Evolutionary conservation across 2,797 vertebrate species (phyloP), one percentile per base, ranked within the genome.

Genomic region (Neosilurus hyrtlii): DNA sequence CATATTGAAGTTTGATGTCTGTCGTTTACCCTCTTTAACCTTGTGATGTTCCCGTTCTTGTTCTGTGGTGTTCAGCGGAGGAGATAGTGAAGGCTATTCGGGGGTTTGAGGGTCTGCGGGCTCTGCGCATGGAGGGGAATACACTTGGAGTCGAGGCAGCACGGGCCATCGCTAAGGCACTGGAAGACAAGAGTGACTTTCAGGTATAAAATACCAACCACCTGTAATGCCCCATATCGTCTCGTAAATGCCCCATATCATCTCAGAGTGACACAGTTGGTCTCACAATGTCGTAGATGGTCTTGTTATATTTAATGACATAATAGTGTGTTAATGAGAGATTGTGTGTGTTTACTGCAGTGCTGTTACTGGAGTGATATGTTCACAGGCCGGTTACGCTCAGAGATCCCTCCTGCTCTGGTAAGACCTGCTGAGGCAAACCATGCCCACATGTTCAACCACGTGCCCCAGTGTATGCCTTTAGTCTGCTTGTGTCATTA

Each of bases 321-420:
- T 43, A 43, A 43, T 43, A 43, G 20, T 52, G n/a, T 74, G 66
- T 18, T 22, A 35, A 49, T 62, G 37, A 63, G 43, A 65, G 9
- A 70, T 26, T 43, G 11, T 68, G 18, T 59, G 30, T 77, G 57
- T 66, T 54, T 18, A 9, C 61, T 84, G 72, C 90, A 99, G 98
- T 93, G 95, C 82, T 99, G 97, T 91, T 95, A 97, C 84, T 99
- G 98, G 98, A 99, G 97, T 30, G 98, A 99, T 89, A 99, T 99
- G 98, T 99, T 99, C 89, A 99, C 98, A 0, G 97, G 98, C 61
- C 96, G 98, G 24, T 91, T 99, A 81, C 96, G 98, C 66, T 93
- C 96, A 4, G 97, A 99, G 94, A 99, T 99, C 87, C 98, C 98
- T 37, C 93, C 96, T 11, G 96, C 98, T 49, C 89, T 99, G 96